Percentiles rank a stretch among this genome's conserved stretches.
phyloP scores from a whole-genome alignment of 1,140 invertebrate species.

The Polypedilum vanderplanki region DNA sequence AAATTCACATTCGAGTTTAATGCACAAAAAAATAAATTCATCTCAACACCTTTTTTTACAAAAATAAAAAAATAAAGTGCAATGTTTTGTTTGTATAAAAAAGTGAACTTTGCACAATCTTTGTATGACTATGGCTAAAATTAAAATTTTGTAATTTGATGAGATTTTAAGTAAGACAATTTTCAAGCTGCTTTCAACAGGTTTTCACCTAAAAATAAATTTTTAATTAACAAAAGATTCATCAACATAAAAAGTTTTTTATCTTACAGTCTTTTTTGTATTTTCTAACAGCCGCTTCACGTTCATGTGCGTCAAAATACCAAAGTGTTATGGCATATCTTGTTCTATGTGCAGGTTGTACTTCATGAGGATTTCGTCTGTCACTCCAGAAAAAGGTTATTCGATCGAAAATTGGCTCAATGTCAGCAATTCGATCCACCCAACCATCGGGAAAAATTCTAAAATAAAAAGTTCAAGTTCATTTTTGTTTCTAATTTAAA shows the following conservation, averaged over 20 bases:
- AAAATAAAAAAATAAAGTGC: too few species aligned
- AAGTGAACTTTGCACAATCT: too few species aligned
- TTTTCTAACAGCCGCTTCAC: conserved; percentile 62
- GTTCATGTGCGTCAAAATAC: conserved; percentile 87
- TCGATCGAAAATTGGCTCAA: conserved; percentile 88
- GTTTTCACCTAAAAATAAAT: not conserved
- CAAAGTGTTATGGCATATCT: conserved; percentile 92
- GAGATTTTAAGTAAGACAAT: too few species aligned
- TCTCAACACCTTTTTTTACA: too few species aligned
- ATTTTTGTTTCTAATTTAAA: too few species aligned
- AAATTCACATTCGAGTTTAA: too few species aligned
- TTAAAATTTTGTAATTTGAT: too few species aligned
- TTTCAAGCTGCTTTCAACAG: not conserved
- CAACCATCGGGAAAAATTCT: conserved; percentile 86
- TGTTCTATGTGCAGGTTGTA: conserved; percentile 80
- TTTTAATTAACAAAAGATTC: not conserved
- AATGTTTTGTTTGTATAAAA: too few species aligned
- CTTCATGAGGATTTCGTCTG: conserved; percentile 91
- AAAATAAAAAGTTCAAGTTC: conserved; percentile 31
- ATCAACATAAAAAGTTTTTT: not conserved
- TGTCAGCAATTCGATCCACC: conserved; percentile 76
- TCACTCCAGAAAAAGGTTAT: conserved; percentile 98
- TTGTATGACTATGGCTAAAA: too few species aligned
- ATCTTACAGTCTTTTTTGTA: conserved; percentile 54
- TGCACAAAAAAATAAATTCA: too few species aligned